Evolutionary conservation across 2,888 invertebrate genomes (phyloP), one percentile per base, ranked within the genome.

Genomic region (Lomographa bimaculata): DNA sequence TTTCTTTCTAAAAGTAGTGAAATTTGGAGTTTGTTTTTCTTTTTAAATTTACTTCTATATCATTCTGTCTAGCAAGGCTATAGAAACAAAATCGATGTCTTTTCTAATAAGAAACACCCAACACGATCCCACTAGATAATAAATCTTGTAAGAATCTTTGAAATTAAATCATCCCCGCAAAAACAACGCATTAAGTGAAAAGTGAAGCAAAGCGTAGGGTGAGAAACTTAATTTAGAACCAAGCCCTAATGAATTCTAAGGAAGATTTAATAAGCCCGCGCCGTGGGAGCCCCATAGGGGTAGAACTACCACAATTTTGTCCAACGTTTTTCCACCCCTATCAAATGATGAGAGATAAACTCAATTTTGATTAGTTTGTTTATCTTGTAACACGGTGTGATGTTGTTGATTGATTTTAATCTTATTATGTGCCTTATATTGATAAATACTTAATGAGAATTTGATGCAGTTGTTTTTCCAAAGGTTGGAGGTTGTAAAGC

Each of bases 201-300:
- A 70, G 68, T 64, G 54, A 64, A 54, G 54, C 56, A 53, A 64
- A 54, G 54, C 56, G 54, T 59, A 58, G 68, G 72, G 75, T 64
- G 73, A 61, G 57, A 74, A 78, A 79, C 72, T 79, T 77, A 79
- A 80, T 81, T 79, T 76, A 70, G 70, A 57, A 60, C 67, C 70
- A 55, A 54, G 57, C 54, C 60, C 61, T 79, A 80, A 79, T 80
- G 78, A 77, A 79, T 79, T 79, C 72, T 69, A 62, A 71, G 69
- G 65, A 71, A 72, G 71, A 73, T 74, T 79, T 79, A 80, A 79
- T 79, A 79, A 79, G 71, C 64, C 57, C 57, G 54, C 58, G 46
- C 64, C 54, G 57, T 54, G 49, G 57, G 60, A 54, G 56, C 60
- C 62, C 54, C 61, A 59, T 64, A 60, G 63, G 60, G 60, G 61